Conservation (phyloP, 2,888 invertebrate species). For the Anoplius nigerrimus region DNA sequence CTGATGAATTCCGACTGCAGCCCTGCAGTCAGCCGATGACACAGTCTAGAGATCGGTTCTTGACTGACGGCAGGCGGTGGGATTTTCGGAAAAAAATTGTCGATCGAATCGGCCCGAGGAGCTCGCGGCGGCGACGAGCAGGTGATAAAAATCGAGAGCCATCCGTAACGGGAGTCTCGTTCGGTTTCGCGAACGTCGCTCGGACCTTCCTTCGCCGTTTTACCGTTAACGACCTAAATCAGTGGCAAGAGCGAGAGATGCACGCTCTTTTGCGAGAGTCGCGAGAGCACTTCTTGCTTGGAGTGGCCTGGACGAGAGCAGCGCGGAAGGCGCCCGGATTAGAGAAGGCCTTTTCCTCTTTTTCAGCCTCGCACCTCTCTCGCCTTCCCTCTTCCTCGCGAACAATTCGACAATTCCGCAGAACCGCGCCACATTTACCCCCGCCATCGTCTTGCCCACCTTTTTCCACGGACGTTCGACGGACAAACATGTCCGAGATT, state of each 20-base stretch:
- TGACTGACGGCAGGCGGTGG: not conserved
- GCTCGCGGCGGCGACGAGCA: not conserved
- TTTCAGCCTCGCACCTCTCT: not conserved
- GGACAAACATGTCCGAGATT: not conserved
- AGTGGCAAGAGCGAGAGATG: conserved; percentile 44
- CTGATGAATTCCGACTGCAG: too few species aligned
- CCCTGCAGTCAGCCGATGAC: too few species aligned
- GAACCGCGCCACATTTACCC: not conserved
- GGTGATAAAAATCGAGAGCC: conserved; percentile 54
- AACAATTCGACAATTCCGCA: not conserved
- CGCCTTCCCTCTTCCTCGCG: not conserved
- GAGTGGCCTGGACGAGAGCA: conserved; percentile 15
- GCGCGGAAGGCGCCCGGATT: not conserved
- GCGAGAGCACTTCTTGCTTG: conserved; percentile 21
- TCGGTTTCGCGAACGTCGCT: conserved; percentile 56
- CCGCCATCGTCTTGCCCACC: not conserved
- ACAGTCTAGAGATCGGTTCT: too few species aligned
- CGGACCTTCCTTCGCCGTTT: conserved; percentile 48
- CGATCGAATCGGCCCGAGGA: not conserved
- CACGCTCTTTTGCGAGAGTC: conserved; percentile 41
- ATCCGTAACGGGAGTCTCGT: conserved; percentile 53
- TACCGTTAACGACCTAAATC: conserved; percentile 70
- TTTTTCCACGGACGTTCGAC: too few species aligned
- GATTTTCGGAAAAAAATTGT: not conserved
- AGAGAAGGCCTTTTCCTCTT: conserved; percentile 5